phyloP scores from a whole-genome alignment of 2,888 invertebrate genomes.

The Sericinus montela region DNA sequence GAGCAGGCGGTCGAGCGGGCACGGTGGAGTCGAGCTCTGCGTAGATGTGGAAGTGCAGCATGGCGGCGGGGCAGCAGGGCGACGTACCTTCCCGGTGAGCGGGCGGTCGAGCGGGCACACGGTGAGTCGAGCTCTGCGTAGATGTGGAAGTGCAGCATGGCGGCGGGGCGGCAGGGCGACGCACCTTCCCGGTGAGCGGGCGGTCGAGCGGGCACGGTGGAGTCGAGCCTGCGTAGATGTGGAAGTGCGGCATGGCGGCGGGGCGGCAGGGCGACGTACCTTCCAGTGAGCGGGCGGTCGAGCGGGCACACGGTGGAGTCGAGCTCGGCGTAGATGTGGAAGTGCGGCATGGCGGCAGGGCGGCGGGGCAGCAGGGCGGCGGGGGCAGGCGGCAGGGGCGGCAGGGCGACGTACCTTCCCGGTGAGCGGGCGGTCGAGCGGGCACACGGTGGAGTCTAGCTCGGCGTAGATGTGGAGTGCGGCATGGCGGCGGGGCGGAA shows the following conservation, averaged over 20 bases:
- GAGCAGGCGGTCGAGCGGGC: constrained; percentile 97
- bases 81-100: no score
- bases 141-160: constrained; percentile 97
- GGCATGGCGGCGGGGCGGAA: constrained; percentile 97
- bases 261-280: no score
- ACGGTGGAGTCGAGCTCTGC: constrained; percentile 96
- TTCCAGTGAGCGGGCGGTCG: no score
- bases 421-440: no score
- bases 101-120: no score
- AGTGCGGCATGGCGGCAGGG: constrained; percentile 78
- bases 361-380: no score
- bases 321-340: no score
- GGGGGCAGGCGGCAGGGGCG: constrained; percentile 93
- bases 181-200: constrained; percentile 92
- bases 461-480: no score
- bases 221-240: constrained; percentile 89
- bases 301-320: no score
- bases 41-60: constrained; percentile 97
- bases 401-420: no score
- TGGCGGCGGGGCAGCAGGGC: constrained; percentile 86
- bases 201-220: constrained; percentile 87
- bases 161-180: constrained; percentile 88
- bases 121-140: no score
- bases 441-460: no score
- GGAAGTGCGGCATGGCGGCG: constrained; percentile 86